Evolutionary conservation across 2,113 vertebrate genomes (phyloP).

Genomic region (Psettodes erumei): DNA sequence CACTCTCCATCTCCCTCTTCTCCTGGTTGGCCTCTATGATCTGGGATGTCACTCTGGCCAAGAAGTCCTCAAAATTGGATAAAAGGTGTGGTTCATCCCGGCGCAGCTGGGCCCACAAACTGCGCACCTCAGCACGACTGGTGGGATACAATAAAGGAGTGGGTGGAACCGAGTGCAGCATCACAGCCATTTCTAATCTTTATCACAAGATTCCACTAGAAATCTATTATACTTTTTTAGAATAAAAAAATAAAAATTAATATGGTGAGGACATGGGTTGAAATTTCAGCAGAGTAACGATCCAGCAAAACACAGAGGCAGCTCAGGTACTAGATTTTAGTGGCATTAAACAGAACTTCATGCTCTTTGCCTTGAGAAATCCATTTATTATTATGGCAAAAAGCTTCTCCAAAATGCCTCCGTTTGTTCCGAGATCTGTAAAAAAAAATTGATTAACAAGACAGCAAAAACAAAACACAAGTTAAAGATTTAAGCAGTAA

Average conservation of each 20-base stretch:
- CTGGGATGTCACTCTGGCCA: conserved; percentile 88
- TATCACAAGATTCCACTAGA: not conserved
- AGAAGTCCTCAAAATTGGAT: conserved; percentile 91
- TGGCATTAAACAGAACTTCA: conserved; percentile 2
- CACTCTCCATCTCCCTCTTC: conserved; percentile 88
- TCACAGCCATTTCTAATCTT: not conserved
- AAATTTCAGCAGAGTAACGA: not conserved
- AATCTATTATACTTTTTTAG: not conserved
- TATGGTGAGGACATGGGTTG: not conserved
- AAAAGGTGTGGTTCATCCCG: conserved; percentile 89
- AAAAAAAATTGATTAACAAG: not conserved
- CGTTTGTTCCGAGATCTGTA: not conserved
- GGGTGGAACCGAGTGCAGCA: not conserved
- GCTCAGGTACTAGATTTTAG: not conserved
- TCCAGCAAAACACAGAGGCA: not conserved
- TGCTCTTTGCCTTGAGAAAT: conserved; percentile 22
- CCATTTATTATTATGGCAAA: not conserved
- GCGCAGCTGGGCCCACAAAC: conserved; percentile 88
- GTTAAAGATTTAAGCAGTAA: not conserved
- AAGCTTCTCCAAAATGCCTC: too few species aligned
- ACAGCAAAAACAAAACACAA: not conserved
- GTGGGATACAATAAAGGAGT: conserved; percentile 18
- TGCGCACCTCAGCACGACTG: conserved; percentile 87
- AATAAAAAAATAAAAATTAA: not conserved
- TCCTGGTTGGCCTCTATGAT: conserved; percentile 91